Evolutionary conservation across 2,888 invertebrate genomes (phyloP).

Genomic region (Cephus spinipes): DNA sequence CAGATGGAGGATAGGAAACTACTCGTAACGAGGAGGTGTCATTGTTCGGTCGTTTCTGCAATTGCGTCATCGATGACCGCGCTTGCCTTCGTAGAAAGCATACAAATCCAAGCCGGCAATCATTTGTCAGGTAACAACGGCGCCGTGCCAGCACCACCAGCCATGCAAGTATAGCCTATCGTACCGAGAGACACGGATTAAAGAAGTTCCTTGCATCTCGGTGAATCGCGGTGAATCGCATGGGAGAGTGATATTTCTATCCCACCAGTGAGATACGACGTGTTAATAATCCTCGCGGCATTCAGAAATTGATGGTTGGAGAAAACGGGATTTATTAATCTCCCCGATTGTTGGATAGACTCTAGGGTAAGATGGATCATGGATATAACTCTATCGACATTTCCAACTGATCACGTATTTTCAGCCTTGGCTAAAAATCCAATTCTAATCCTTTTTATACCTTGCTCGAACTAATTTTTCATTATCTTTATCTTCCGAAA

Average conservation of each 20-base stretch:
- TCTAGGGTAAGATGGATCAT: slow-evolving; percentile 22
- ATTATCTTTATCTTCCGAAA: background rate
- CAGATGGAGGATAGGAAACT: background rate
- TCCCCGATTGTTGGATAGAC: slow-evolving; percentile 41
- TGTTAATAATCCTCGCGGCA: slow-evolving; percentile 52
- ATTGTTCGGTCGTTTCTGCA: slow-evolving; percentile 25
- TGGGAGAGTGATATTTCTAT: slow-evolving; percentile 56
- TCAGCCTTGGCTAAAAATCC: background rate
- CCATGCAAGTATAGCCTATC: slow-evolving; percentile 8
- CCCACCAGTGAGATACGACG: slow-evolving; percentile 37
- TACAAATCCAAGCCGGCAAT: slow-evolving; percentile 48
- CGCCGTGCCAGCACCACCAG: background rate
- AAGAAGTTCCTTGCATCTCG: slow-evolving; percentile 25
- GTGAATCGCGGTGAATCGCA: slow-evolving; percentile 11
- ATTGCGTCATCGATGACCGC: slow-evolving; percentile 38
- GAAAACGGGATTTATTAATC: slow-evolving; percentile 58
- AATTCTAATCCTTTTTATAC: background rate
- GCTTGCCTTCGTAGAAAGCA: slow-evolving; percentile 41
- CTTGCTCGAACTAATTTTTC: background rate
- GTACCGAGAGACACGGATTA: slow-evolving; percentile 9
- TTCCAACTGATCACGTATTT: slow-evolving; percentile 9
- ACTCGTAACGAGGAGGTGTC: slow-evolving; percentile 5
- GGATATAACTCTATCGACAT: slow-evolving; percentile 42
- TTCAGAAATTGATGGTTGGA: slow-evolving; percentile 51
- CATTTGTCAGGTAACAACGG: slow-evolving; percentile 44